Evolutionary conservation across 2,797 vertebrate genomes (phyloP).

Genomic region (Pseudomugil tenellus): DNA sequence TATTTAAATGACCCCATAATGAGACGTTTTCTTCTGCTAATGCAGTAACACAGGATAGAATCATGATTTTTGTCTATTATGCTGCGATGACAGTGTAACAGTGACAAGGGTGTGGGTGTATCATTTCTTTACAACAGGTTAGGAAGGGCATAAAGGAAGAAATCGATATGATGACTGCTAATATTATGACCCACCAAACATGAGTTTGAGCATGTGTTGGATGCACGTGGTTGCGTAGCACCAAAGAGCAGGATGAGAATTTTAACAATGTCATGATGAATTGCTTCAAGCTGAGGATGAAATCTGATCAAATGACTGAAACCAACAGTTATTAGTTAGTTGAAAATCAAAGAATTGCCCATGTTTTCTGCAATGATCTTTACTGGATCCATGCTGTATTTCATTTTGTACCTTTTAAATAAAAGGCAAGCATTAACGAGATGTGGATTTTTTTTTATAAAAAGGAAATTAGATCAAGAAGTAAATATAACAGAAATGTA

Average conservation of each 20-base stretch:
- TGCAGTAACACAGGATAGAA: not conserved
- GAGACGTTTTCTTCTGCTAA: not conserved
- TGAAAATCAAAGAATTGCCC: no score
- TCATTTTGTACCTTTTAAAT: no score
- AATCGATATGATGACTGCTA: slow-evolving; percentile 80
- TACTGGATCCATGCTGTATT: no score
- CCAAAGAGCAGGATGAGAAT: slow-evolving; percentile 9
- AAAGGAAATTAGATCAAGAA: no score
- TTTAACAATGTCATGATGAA: no score
- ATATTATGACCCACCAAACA: slow-evolving; percentile 69
- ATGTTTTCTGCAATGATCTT: no score
- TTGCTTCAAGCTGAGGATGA: no score
- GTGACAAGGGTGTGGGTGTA: slow-evolving; percentile 9
- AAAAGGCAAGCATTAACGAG: no score
- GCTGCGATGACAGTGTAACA: not conserved
- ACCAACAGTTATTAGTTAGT: no score
- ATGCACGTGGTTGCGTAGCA: slow-evolving; percentile 1
- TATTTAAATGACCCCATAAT: not conserved
- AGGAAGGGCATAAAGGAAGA: slow-evolving; percentile 63
- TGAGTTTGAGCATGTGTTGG: slow-evolving; percentile 12
- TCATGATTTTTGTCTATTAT: not conserved
- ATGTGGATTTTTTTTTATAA: no score
- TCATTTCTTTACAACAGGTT: slow-evolving; percentile 52
- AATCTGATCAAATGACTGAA: no score
- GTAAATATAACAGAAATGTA: no score